Conservation (phyloP, 2,888 invertebrate genomes). For the Chloromyia formosa region DNA sequence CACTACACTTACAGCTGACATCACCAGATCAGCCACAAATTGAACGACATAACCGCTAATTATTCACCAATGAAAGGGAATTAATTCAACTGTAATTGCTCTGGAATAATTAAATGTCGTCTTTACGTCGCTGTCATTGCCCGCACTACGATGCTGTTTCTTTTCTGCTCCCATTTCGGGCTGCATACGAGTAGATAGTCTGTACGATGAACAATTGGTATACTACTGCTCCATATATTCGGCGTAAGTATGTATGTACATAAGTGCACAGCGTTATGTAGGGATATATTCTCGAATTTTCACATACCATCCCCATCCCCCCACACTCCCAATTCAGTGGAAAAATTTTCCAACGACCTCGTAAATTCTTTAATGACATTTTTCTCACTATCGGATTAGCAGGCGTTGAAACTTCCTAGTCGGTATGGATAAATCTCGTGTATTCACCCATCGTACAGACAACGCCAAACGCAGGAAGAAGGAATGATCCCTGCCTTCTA, state of each 20-base stretch:
- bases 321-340: conserved; percentile 12
- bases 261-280: neutral
- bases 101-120: conserved; percentile 40
- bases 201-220: neutral
- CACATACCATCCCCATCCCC: conserved; percentile 1
- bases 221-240: neutral
- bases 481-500: neutral
- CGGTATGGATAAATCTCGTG: neutral
- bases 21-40: conserved; percentile 6
- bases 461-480: conserved; percentile 8
- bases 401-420: neutral
- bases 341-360: conserved; percentile 36
- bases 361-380: conserved; percentile 40
- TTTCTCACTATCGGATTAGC: neutral
- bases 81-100: conserved; percentile 37
- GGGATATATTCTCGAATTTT: too few species aligned
- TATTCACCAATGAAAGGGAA: conserved; percentile 41
- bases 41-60: conserved; percentile 38
- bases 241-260: neutral
- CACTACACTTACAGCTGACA: neutral
- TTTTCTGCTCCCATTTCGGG: neutral
- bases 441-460: neutral
- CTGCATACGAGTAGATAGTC: neutral
- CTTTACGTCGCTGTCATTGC: conserved; percentile 4
- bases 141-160: neutral